A percentile compares a stretch with the other conserved stretches of the same genome.
phyloP scores from a whole-genome alignment of 35 echinoderm and acorn worm species.

The Lytechinus variegatus region DNA sequence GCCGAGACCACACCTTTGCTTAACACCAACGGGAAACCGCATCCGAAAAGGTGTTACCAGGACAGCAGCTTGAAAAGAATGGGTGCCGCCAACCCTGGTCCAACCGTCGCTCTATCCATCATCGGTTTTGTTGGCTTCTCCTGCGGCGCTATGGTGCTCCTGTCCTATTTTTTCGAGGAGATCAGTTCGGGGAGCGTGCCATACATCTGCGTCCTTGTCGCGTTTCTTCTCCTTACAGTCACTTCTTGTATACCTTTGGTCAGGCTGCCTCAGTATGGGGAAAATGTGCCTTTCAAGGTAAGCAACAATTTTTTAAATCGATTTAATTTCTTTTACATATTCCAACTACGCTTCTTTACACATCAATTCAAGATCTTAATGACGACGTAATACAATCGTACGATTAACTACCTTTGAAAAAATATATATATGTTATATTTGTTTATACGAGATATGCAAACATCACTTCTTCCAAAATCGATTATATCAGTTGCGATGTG shows the following conservation, averaged over 20 bases:
- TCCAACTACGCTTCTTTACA: too few species aligned
- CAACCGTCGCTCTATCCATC: slow-evolving; percentile 38
- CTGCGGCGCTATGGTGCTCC: slow-evolving; percentile 30
- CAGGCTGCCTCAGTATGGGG: slow-evolving; percentile 56
- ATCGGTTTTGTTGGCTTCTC: slow-evolving; percentile 30
- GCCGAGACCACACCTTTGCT: slow-evolving; percentile 57
- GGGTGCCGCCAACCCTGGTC: slow-evolving; percentile 42
- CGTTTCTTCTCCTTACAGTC: slow-evolving; percentile 2
- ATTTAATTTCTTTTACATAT: too few species aligned
- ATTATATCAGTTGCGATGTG: too few species aligned
- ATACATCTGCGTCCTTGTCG: slow-evolving; percentile 22
- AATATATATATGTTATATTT: too few species aligned
- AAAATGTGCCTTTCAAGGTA: slow-evolving; percentile 73
- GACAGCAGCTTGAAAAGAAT: slow-evolving; percentile 28
- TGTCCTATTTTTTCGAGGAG: slow-evolving; percentile 50
- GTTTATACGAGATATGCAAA: too few species aligned
- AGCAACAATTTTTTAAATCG: neutral
- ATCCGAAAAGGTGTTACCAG: neutral
- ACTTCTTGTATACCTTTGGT: slow-evolving; percentile 45
- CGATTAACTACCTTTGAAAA: too few species aligned
- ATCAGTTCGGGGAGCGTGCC: slow-evolving; percentile 40
- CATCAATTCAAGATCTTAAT: too few species aligned
- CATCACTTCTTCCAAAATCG: too few species aligned
- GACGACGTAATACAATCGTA: too few species aligned
- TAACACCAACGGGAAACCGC: neutral